phyloP scores from a whole-genome alignment of 1,140 invertebrate genomes.

The Drosophila santomea region DNA sequence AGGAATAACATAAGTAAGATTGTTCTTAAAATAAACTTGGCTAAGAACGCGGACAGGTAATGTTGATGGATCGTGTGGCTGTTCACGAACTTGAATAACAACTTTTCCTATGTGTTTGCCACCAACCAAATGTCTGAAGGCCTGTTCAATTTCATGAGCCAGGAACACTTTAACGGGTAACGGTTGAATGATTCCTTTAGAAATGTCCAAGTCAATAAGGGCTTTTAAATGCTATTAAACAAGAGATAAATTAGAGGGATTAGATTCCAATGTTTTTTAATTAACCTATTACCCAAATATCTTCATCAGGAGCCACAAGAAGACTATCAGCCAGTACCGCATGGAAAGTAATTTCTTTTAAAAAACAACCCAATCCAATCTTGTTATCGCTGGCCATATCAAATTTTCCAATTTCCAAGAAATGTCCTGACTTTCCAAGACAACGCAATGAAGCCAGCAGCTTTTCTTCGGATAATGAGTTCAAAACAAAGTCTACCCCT shows the following conservation, averaged over 20 bases:
- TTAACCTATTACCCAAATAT: constrained; percentile 84
- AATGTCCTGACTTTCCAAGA: constrained; percentile 88
- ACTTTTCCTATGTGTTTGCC: constrained; percentile 96
- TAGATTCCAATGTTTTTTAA: too few relatives aligned
- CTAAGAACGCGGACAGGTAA: constrained; percentile 67
- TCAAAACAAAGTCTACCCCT: constrained; percentile 89
- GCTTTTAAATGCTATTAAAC: constrained; percentile 61
- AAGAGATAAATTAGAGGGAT: not conserved
- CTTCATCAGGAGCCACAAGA: constrained; percentile 85
- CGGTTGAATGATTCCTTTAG: constrained; percentile 88
- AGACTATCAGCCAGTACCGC: constrained; percentile 94
- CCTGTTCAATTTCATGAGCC: constrained; percentile 87
- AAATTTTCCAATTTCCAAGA: constrained; percentile 92
- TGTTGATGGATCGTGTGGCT: constrained; percentile 49
- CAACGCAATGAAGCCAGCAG: constrained; percentile 91
- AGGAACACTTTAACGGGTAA: constrained; percentile 87
- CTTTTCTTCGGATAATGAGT: constrained; percentile 89
- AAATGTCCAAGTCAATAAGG: constrained; percentile 72
- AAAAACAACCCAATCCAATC: constrained; percentile 91
- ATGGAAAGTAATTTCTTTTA: constrained; percentile 94
- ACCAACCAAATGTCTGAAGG: constrained; percentile 91
- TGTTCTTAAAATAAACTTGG: constrained; percentile 85
- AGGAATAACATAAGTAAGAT: constrained; percentile 86
- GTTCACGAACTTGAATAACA: constrained; percentile 69
- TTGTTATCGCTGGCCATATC: constrained; percentile 89